phyloP scores from a whole-genome alignment of 37 sponge, comb jelly and placozoan genomes.

The Haliclona indistincta region DNA sequence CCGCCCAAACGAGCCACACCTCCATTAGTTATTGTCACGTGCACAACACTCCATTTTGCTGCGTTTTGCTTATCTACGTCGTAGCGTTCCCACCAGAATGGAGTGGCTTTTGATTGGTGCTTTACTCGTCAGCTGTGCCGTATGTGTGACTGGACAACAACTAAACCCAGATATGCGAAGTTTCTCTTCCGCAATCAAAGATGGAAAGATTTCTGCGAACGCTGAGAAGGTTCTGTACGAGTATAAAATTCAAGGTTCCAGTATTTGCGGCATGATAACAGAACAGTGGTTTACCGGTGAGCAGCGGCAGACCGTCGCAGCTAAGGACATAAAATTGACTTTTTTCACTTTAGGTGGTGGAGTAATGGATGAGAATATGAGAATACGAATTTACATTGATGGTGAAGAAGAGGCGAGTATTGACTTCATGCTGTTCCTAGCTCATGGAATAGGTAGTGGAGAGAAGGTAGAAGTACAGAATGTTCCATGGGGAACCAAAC shows the following conservation, averaged over 20 bases:
- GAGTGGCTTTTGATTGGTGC: too few species aligned
- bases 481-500: constrained; percentile 66
- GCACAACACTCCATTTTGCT: too few species aligned
- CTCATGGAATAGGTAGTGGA: constrained; percentile 64
- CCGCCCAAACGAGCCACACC: too few species aligned
- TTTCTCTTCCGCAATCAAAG: constrained; percentile 83
- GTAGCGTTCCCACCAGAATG: too few species aligned
- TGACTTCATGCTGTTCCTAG: constrained; percentile 65
- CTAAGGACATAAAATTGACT: too few species aligned
- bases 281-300: constrained; percentile 79
- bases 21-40: too few species aligned
- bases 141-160: too few species aligned
- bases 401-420: constrained; percentile 59
- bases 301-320: too few species aligned
- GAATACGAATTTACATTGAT: constrained; percentile 78
- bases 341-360: constrained; percentile 27
- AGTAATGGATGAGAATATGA: constrained; percentile 52
- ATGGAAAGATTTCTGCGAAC: constrained; percentile 31
- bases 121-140: too few species aligned
- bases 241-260: constrained; percentile 20
- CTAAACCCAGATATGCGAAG: constrained; percentile 36
- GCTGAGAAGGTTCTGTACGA: constrained; percentile 67
- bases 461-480: constrained; percentile 12
- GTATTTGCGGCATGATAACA: constrained; percentile 71
- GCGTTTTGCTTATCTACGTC: too few species aligned